Evolutionary conservation across 1,140 invertebrate genomes (phyloP).

Genomic region (Apis dorsata): DNA sequence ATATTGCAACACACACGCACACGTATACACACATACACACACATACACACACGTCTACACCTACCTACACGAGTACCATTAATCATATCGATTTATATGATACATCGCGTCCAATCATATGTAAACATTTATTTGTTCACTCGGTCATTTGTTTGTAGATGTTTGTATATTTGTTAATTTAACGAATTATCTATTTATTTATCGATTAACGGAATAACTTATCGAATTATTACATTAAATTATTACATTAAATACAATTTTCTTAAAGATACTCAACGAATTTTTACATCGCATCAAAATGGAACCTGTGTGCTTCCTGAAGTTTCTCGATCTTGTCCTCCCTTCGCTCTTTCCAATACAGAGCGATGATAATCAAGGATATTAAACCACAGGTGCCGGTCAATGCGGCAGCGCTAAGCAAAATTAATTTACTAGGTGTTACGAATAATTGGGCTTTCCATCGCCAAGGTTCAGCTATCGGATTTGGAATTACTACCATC

Average conservation of each 20-base stretch:
- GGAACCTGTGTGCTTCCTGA: conserved; percentile 92
- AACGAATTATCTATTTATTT: conserved; percentile 8
- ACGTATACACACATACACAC: background rate
- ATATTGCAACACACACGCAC: background rate
- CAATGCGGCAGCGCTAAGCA: conserved; percentile 94
- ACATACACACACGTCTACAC: background rate
- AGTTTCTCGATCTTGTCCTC: conserved; percentile 95
- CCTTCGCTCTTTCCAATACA: conserved; percentile 96
- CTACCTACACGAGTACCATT: background rate
- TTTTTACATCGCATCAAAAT: conserved; percentile 86
- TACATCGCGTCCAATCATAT: background rate
- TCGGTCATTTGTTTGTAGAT: background rate
- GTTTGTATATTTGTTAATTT: conserved; percentile 7
- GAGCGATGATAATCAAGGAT: conserved; percentile 89
- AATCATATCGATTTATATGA: background rate
- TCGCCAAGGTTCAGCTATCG: conserved; percentile 86
- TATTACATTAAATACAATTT: conserved; percentile 35
- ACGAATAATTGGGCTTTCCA: conserved; percentile 98
- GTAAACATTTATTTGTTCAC: background rate
- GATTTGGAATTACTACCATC: conserved; percentile 96
- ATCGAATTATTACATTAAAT: background rate
- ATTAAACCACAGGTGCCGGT: conserved; percentile 93
- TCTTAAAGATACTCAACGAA: conserved; percentile 15
- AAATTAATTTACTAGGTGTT: conserved; percentile 95
- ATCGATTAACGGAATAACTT: conserved; percentile 32